A percentile compares a stretch with the other conserved stretches of the same genome.
These are phyloP conservation scores for Macrosteles quadrilineatus DNA, from an alignment of 1,140 invertebrate genomes.

Conservation along the genomic window DNA sequence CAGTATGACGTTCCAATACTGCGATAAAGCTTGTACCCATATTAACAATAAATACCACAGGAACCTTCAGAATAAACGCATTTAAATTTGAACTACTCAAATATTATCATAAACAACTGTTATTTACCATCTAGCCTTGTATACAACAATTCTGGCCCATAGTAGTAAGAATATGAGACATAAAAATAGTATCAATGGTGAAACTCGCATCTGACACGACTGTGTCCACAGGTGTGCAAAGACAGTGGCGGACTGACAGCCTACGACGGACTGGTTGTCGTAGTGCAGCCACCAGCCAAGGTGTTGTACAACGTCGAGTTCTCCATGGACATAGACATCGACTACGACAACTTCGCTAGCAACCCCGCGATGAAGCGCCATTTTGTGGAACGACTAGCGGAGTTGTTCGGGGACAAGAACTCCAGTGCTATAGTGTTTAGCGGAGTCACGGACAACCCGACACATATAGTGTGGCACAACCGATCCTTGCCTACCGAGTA, in stretches of 20 bases:
- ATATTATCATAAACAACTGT: too few species aligned
- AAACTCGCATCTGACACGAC: too few species aligned
- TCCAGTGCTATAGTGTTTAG: conserved; percentile 69
- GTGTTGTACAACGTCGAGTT: conserved; percentile 68
- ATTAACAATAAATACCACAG: too few species aligned
- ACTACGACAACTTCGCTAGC: conserved; percentile 67
- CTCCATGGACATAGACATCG: conserved; percentile 72
- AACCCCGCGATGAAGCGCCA: conserved; percentile 69
- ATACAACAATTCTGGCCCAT: too few species aligned
- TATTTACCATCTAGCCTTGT: too few species aligned
- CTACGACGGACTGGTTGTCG: conserved; percentile 77
- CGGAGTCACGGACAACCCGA: conserved; percentile 56
- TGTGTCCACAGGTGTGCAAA: conserved; percentile 57
- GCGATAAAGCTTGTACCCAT: too few species aligned
- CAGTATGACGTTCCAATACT: too few species aligned
- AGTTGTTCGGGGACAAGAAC: conserved; percentile 74
- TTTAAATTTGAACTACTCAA: too few species aligned
- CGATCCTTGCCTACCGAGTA: conserved; percentile 63
- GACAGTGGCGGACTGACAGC: conserved; percentile 67
- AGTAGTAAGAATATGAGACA: too few species aligned
- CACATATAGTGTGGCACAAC: conserved; percentile 79
- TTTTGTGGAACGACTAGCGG: conserved; percentile 75
- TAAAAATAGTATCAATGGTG: too few species aligned
- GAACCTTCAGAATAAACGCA: too few species aligned
- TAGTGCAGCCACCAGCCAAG: conserved; percentile 61